Conservation (phyloP, 2,113 vertebrate genomes). For the Microcebus lehilahytsara region DNA sequence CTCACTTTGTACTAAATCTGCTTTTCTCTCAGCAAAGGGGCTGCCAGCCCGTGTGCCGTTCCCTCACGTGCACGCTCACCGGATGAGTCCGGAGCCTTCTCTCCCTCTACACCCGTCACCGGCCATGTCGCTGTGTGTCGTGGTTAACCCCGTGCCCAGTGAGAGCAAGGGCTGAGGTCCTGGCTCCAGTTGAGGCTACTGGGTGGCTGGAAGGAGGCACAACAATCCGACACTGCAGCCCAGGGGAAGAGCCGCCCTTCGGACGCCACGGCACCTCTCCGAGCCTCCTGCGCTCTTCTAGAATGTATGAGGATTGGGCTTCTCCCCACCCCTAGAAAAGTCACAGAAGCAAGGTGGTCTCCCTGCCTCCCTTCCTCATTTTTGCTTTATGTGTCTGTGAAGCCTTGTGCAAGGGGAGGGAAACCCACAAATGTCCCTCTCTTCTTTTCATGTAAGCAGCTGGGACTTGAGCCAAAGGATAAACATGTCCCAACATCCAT, state of each 20-base stretch:
- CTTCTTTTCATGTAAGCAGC: neutral
- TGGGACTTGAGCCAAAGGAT: neutral
- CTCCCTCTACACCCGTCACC: conserved; percentile 62
- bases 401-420: neutral
- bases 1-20: conserved; percentile 89
- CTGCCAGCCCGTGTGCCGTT: conserved; percentile 76
- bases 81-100: neutral
- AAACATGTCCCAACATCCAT: neutral
- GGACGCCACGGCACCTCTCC: neutral
- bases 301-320: neutral
- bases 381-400: neutral
- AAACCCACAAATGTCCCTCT: neutral
- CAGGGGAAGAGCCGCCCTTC: neutral
- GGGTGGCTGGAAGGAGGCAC: rapidly evolving
- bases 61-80: conserved; percentile 62
- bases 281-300: neutral
- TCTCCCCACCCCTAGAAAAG: neutral
- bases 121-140: neutral
- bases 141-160: conserved; percentile 9
- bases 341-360: neutral
- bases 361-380: rapidly evolving
- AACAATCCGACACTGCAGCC: neutral
- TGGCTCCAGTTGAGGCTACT: neutral
- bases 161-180: neutral
- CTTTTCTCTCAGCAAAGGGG: conserved; percentile 80